phyloP scores from a whole-genome alignment of 2,113 vertebrate species.

The Dicrurus megarhynchus region DNA sequence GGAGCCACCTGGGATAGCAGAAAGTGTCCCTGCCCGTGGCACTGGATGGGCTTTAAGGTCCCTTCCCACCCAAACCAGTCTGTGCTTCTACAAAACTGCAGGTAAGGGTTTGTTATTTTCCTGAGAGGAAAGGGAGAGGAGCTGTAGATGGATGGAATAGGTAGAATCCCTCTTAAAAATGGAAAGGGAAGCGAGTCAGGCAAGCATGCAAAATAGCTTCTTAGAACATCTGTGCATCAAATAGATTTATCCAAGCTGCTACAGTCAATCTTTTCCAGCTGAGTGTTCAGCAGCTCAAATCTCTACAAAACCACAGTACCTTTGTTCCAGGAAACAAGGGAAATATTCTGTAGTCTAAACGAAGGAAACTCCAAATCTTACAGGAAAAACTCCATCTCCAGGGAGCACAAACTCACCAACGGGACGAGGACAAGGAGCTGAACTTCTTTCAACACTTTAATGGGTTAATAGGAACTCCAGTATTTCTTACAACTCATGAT shows the following conservation, averaged over 20 bases:
- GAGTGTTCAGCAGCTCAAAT: constrained; percentile 3
- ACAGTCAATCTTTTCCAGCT: constrained; percentile 32
- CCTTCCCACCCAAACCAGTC: not conserved
- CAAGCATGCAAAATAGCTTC: constrained; percentile 8
- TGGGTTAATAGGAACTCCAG: not conserved
- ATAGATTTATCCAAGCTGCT: not conserved
- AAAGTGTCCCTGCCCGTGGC: not conserved
- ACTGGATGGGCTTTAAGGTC: not conserved
- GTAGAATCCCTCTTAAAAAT: not conserved
- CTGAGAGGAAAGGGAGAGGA: not conserved
- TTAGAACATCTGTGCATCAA: constrained; percentile 40
- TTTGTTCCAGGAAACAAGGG: not conserved
- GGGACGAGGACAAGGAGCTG: not conserved
- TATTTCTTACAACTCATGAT: not conserved
- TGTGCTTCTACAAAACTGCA: not conserved
- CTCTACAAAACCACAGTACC: not conserved
- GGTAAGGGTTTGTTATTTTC: not conserved
- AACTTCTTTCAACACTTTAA: not conserved
- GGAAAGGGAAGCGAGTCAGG: not conserved
- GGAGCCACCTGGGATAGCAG: not conserved
- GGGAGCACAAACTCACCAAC: not conserved
- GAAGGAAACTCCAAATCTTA: not conserved
- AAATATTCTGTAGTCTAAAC: not conserved
- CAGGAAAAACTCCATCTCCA: not conserved
- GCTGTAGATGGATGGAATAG: not conserved